Evolutionary conservation across 2,797 vertebrate genomes (phyloP), one percentile per base, ranked within the genome.

Genomic region (Mus minutoides): DNA sequence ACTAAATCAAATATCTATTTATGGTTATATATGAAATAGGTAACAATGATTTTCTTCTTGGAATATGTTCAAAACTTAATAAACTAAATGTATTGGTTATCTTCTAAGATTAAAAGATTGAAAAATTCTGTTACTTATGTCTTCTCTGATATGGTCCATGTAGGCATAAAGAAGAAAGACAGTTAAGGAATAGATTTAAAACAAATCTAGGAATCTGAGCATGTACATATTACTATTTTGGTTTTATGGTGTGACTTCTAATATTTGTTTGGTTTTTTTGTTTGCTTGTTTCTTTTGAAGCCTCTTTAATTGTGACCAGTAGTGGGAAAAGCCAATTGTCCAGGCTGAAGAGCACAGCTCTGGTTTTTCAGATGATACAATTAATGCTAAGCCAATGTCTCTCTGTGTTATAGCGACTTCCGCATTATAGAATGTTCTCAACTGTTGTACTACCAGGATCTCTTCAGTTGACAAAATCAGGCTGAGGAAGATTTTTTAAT

Each of bases 1-100:
- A 67, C 13, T 11, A 93, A 88, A 43, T 94, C n/a, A 95, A 58
- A 62, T 58, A 49, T 40, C 40, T 58, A n/a, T 54, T 95, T 52
- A 37, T 67, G 34, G 37, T 76, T 88, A 62, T 54, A 69, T 52
- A 75, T 79, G 17, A 87, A 54, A 67, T 49, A 92, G 75, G 64
- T 49, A 29, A 1, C 29, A 37, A 56, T 82, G 14, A 71, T 67
- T 86, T 95, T 83, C 77, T 78, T 73, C n/a, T 83, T 77, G 16
- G 26, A 89, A 75, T 93, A 26, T 86, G 6, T 64, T 84, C 13
- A 71, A 60, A 76, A 58, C 19, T 75, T 87, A 90, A 78, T 69
- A 73, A 64, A 2, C 2, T 43, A 52, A 73, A 26, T 95, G 46
- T 49, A 8, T 77, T 12, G 75, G 56, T 73, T 75, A 3, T 79